Evolutionary conservation across 2,888 invertebrate genomes (phyloP).

Genomic region (Isoperla grammatica): DNA sequence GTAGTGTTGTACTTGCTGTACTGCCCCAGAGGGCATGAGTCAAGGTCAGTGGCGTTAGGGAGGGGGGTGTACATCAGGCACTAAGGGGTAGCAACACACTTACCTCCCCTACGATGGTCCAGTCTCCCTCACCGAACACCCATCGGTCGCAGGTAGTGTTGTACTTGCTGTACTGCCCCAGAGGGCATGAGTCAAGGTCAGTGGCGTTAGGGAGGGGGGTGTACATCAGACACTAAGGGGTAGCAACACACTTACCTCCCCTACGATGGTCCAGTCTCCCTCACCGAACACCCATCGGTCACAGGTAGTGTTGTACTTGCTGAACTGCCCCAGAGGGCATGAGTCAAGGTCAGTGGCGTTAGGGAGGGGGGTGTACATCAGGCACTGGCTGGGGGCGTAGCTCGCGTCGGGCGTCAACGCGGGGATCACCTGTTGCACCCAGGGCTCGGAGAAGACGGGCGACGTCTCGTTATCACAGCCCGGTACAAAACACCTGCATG

Average conservation of each 20-base stretch:
- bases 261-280: conserved; percentile 50
- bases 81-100: conserved; percentile 36
- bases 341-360: conserved; percentile 33
- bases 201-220: conserved; percentile 33
- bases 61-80: conserved; percentile 39
- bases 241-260: conserved; percentile 51
- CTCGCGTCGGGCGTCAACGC: conserved; percentile 26
- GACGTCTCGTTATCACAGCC: conserved; percentile 47
- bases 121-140: conserved; percentile 46
- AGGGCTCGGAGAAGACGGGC: conserved; percentile 42
- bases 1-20: conserved; percentile 41
- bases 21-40: conserved; percentile 40
- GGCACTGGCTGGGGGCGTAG: conserved; percentile 40
- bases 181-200: conserved; percentile 38
- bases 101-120: not conserved
- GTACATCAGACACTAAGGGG: conserved; percentile 41
- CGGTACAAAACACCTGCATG: conserved; percentile 50
- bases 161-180: conserved; percentile 41
- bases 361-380: conserved; percentile 35
- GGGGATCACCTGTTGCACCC: conserved; percentile 50
- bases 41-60: conserved; percentile 32
- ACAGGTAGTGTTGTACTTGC: conserved; percentile 42
- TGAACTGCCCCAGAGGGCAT: conserved; percentile 44
- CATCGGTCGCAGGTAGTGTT: conserved; percentile 47
- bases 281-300: conserved; percentile 49